Evolutionary conservation across 2,888 invertebrate genomes (phyloP), one percentile per base, ranked within the genome.

Genomic region (Calliphora vomitoria): DNA sequence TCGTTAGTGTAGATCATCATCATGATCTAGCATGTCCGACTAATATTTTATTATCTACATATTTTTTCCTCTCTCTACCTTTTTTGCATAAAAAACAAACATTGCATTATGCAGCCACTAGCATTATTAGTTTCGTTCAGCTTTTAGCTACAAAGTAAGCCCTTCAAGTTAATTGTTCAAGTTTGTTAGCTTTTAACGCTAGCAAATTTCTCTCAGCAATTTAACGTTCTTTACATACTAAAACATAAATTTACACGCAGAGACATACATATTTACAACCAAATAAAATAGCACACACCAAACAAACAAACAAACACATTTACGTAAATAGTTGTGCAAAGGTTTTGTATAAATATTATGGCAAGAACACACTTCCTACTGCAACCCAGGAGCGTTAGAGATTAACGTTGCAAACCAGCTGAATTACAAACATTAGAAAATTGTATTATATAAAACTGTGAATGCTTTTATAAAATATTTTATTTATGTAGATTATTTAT

Each of bases 161-260:
- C 47, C 85, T 78, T 72, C 35, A 82, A 82, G 82, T 78, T 78
- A 82, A 82, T 86, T 82, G 82, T 78, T 86, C 53, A 82, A 78
- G 66, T 78, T 78, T 82, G 72, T 82, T 82, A 50, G 66, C 62
- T 66, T 66, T 82, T 76, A 76, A 75, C 64, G 68, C 81, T 76
- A 50, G 62, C 55, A 58, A 74, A 82, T 55, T 74, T 66, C 66
- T 35, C 35, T 68, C 13, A 47, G 53, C 55, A 53, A 8, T 72
- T 50, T 68, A 44, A 47, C 10, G 11, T 31, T 68, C n/a, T 55
- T 44, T 75, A 15, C 38, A n/a, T 15, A 15, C 25, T 4, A 41
- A 64, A 64, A 72, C 13, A 74, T 25, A 11, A 72, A 60, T 41
- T 41, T 15, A 20, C n/a, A 5, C 31, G 15, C 15, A 41, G 6